Conservation (phyloP, 2,113 vertebrate species). For the Circaetus gallicus region DNA sequence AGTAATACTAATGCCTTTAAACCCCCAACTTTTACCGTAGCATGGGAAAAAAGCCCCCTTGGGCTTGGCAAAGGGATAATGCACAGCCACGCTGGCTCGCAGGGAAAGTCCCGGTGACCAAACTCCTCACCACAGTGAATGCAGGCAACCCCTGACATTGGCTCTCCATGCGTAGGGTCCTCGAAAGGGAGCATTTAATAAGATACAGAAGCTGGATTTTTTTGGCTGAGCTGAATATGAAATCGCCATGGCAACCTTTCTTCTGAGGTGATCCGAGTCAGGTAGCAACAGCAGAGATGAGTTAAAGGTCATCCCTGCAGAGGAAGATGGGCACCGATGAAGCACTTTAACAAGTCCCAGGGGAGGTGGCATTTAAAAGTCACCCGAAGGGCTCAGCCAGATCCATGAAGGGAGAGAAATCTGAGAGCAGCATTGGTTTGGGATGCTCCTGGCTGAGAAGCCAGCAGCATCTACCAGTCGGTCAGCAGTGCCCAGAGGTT, state of each 20-base stretch:
- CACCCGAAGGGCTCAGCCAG: background rate
- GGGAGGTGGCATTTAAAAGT: conserved; percentile 62
- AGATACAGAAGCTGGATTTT: conserved; percentile 60
- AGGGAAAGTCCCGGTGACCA: background rate
- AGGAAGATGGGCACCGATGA: conserved; percentile 67
- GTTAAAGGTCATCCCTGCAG: conserved; percentile 73
- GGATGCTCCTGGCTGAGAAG: background rate
- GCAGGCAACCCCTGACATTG: background rate
- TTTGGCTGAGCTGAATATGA: conserved; percentile 48
- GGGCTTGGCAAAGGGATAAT: background rate
- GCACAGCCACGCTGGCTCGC: background rate
- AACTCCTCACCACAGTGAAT: background rate
- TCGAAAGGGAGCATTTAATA: conserved; percentile 70
- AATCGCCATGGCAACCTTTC: conserved; percentile 79
- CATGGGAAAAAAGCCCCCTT: background rate
- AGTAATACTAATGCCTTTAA: background rate
- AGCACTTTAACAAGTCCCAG: conserved; percentile 72
- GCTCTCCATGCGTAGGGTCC: background rate
- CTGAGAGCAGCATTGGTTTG: background rate
- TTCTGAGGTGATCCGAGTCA: conserved; percentile 73
- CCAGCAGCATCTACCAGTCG: background rate
- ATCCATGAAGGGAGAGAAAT: background rate
- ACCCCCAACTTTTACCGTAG: background rate
- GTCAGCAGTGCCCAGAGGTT: background rate
- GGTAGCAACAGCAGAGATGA: conserved; percentile 68